Evolutionary conservation across 2,113 vertebrate genomes (phyloP), one percentile per base, ranked within the genome.

Genomic region (Pterocles burchelli): DNA sequence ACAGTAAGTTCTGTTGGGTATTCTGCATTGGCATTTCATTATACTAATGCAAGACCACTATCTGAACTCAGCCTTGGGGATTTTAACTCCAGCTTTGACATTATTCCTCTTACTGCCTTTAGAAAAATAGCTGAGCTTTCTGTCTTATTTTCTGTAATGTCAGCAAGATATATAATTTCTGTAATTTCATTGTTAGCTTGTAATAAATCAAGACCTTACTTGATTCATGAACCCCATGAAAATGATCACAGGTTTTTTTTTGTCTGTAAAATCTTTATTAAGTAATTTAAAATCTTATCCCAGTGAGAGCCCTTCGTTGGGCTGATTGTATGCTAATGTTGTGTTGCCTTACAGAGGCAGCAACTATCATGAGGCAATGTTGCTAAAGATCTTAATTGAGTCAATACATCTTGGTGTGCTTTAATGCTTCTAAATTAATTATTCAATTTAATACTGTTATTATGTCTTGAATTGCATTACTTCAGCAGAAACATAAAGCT

Each of bases 361-460:
- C 61, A 91, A 88, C 81, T 67, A 16, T 78, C 34, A 38, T 61
- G 75, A 77, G n/a, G 17, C 38, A 93, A 52, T 77, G 48, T 63
- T 94, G 76, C 75, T 88, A 45, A 93, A 90, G 68, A 55, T 95
- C 90, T 93, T 95, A 95, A 97, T 93, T 94, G 82, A 68, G 76
- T 80, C 88, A 65, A 45, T 96, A 90, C 28, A 94, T 97, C 95
- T 78, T 90, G 36, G 48, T 96, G 57, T 91, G 72, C 90, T 95
- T 96, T 94, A 95, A 88, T 93, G 85, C 68, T 25, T 88, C 45
- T 96, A 94, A 94, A 83, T 88, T 96, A 96, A 95, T 96, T 94
- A 84, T 46, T 48, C 72, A 77, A 84, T 94, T 94, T 93, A 92
- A 93, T 94, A 38, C 58, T 77, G 24, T 88, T 96, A 76, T 59